Evolutionary conservation across 2,113 vertebrate genomes (phyloP), one percentile per base, ranked within the genome.

Genomic region (Perca schrenkii): DNA sequence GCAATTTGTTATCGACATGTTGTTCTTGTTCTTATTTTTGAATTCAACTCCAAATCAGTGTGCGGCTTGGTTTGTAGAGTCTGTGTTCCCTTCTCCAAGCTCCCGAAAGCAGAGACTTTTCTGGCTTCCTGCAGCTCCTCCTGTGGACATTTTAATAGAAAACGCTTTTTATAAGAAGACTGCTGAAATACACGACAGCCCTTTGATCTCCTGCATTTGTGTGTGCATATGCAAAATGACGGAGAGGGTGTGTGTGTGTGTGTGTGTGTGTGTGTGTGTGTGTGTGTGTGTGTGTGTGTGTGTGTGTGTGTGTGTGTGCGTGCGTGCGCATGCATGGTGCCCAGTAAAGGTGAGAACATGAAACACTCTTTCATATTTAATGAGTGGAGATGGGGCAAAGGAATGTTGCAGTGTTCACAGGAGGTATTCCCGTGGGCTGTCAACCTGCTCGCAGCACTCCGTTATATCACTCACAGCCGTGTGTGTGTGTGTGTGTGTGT

Each of bases 291-390:
- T 73, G 69, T 56, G 64, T 49, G 62, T n/a, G n/a, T 17, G 14
- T 8, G 43, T 16, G 34, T 63, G 22, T 68, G 7, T 57, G 40
- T 56, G 64, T 73, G 69, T 56, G 64, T 49, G 62, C 76, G 57
- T 49, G 63, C 34, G 21, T 78, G 79, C 70, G 70, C 63, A 28
- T 68, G 77, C 61, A 79, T 43, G 22, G 36, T 21, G 54, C 66
- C 77, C 82, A 65, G 77, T 73, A 82, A 75, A 92, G 86, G 89
- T 92, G 93, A 89, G 82, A 87, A 82, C 86, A 90, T 85, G 88
- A 89, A 90, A 92, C 82, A 62, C 47, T 80, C 91, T 76, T 92
- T 90, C 78, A 92, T 94, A 86, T 90, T 91, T 92, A 94, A 93
- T 93, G 89, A 93, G 79, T 80, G 91, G 78, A 93, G 88, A 88